Evolutionary conservation across 2,797 vertebrate genomes (phyloP).

Genomic region (Dermochelys coriacea): DNA sequence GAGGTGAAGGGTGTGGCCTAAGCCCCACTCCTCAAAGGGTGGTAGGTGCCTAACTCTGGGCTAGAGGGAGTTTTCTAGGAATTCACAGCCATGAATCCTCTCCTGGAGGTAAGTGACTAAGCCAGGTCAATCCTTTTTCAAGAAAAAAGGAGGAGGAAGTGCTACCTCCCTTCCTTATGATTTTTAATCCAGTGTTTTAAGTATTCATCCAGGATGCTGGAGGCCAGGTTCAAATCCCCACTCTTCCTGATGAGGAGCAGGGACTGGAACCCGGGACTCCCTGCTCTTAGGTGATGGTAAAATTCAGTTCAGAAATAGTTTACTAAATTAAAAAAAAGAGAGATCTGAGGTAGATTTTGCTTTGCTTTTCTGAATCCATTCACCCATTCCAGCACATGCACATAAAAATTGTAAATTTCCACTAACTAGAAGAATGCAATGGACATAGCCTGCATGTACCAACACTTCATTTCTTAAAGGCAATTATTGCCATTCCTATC

Average conservation of each 20-base stretch:
- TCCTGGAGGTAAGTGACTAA: background rate
- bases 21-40: background rate
- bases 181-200: background rate
- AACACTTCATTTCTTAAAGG: background rate
- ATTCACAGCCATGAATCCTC: background rate
- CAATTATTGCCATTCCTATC: background rate
- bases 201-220: too few relatives aligned
- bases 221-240: too few relatives aligned
- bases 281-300: background rate
- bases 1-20: too few relatives aligned
- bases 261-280: too few relatives aligned
- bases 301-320: background rate
- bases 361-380: background rate
- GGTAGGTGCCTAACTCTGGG: background rate
- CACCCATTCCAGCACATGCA: background rate
- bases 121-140: too few relatives aligned
- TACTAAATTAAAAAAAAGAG: background rate
- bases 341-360: background rate
- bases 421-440: constrained; percentile 23
- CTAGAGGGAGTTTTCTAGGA: background rate
- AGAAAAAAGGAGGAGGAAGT: too few relatives aligned
- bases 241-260: too few relatives aligned
- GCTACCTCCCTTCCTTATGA: too few relatives aligned
- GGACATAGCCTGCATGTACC: background rate
- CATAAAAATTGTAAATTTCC: background rate